Conservation (phyloP, 2,797 vertebrate genomes). For the Distichodus sexfasciatus region DNA sequence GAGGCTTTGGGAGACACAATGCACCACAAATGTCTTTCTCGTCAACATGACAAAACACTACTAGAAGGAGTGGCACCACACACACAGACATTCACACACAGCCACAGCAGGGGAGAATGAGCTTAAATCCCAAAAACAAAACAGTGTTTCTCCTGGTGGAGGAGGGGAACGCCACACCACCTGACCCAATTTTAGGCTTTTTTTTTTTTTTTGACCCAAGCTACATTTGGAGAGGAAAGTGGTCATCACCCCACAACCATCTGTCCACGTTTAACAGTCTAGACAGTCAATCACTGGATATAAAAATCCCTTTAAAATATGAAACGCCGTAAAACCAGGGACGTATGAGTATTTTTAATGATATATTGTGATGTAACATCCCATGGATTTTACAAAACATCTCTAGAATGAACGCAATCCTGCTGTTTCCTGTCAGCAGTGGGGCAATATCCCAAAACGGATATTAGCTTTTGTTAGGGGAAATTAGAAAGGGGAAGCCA, state of each 20-base stretch:
- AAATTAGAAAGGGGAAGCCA: too few relatives aligned
- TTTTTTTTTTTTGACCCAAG: not conserved
- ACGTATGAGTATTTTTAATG: too few relatives aligned
- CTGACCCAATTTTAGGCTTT: constrained; percentile 3
- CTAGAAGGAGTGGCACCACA: not conserved
- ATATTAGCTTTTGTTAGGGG: too few relatives aligned
- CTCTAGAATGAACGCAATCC: too few relatives aligned
- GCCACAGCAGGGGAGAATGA: not conserved
- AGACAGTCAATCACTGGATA: not conserved
- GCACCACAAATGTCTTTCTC: not conserved
- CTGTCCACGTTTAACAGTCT: not conserved
- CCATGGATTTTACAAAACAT: too few relatives aligned
- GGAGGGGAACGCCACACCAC: not conserved
- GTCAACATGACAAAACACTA: constrained; percentile 1
- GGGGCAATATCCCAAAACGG: too few relatives aligned
- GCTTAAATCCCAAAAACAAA: not conserved
- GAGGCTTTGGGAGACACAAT: not conserved
- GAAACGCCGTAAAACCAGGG: too few relatives aligned
- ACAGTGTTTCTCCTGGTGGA: not conserved
- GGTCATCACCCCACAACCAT: not conserved
- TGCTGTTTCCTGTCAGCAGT: too few relatives aligned
- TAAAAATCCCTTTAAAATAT: not conserved
- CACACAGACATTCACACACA: not conserved
- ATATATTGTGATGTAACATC: too few relatives aligned
- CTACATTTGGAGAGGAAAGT: not conserved